Evolutionary conservation across 2,888 invertebrate genomes (phyloP), one percentile per base, ranked within the genome.

Genomic region (Falcaria lacertinaria): DNA sequence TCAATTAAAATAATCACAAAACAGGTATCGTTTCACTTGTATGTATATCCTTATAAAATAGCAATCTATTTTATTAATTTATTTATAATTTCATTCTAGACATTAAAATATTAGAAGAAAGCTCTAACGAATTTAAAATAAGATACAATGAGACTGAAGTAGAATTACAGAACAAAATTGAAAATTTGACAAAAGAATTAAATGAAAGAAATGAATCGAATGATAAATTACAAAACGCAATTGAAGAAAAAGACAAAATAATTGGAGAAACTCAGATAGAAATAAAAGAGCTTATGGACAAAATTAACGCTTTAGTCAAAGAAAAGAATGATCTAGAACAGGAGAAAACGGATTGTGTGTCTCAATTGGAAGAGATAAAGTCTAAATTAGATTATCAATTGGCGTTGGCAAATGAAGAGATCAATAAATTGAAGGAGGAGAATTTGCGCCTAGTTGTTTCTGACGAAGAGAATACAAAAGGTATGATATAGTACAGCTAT

Each of bases 391-490:
- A 52, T 39, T 35, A 25, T 15, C 45, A 48, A 36, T 33, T 42
- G 17, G 15, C 38, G 8, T 39, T 34, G 13, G 34, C 42, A 0
- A 37, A 43, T 28, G 56, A 59, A 36, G 50, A 60, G 39, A 43
- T 54, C 1, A 42, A 42, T 14, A 48, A 47, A 41, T 39, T 62
- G 22, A 61, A 49, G 25, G 47, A 43, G 8, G 69, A 69, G 16
- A 68, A 65, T 35, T 35, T 34, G n/a, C 45, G 56, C 11, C 50
- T 70, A 41, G 32, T 48, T 6, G 50, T 52, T 33, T 47, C 48
- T 5, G 48, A 70, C 34, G 68, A 73, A 45, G 64, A 71, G 34
- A 73, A 73, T 35, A 67, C 62, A 58, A 55, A 53, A 47, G 74
- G 82, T 82, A 60, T n/a, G n/a, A n/a, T n/a, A n/a, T n/a, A n/a